phyloP scores from a whole-genome alignment of 2,797 vertebrate species.

The Avahi laniger region DNA sequence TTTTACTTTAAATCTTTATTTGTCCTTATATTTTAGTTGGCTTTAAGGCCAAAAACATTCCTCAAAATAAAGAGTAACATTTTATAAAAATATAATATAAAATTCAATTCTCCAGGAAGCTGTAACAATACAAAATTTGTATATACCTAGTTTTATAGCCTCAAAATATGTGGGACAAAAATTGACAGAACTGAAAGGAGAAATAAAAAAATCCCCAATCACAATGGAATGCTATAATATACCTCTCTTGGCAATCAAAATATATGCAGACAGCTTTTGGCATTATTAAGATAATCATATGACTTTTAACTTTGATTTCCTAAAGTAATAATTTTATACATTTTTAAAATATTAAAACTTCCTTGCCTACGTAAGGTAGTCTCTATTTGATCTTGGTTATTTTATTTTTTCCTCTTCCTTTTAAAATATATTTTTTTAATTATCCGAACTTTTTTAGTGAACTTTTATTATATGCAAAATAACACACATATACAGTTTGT shows the following conservation, averaged over 20 bases:
- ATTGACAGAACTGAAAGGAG: not conserved
- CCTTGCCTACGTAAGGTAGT: not conserved
- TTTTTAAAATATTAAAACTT: not conserved
- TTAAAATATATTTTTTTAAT: not conserved
- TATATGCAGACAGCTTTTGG: not conserved
- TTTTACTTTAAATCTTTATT: constrained; percentile 25
- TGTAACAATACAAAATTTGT: not conserved
- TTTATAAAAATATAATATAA: not conserved
- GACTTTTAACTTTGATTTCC: constrained; percentile 7
- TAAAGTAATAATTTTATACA: constrained; percentile 6
- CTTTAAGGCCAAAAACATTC: not conserved
- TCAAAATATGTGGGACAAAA: not conserved
- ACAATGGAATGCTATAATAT: not conserved
- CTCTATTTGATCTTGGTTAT: not conserved
- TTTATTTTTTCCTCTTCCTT: constrained; percentile 9
- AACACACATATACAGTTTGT: not conserved
- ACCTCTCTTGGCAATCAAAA: not conserved
- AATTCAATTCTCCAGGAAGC: not conserved
- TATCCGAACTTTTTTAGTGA: not conserved
- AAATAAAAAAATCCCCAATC: not conserved
- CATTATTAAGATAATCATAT: not conserved
- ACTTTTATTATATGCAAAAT: not conserved
- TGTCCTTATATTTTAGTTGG: constrained; percentile 14
- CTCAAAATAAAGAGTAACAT: not conserved
- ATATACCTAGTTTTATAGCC: not conserved